Evolutionary conservation across 2,888 invertebrate species (phyloP), one percentile per base, ranked within the genome.

Genomic region (Cremastinae sp.): DNA sequence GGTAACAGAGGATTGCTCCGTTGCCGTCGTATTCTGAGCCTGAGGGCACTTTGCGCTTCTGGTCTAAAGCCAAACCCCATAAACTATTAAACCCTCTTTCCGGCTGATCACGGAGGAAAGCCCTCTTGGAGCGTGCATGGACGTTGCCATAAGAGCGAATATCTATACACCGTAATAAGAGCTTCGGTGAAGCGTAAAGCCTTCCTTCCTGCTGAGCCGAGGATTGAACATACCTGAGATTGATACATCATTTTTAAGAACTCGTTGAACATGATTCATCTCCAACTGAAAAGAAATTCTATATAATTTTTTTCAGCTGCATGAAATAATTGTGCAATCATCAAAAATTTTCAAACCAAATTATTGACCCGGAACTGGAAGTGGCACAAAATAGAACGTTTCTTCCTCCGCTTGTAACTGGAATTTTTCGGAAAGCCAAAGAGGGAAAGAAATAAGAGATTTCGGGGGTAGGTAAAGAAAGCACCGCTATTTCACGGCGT

Each of bases 401-500:
- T 22, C 62, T 74, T 69, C 59, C 74, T 70, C 66, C 43, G 56
- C 53, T 49, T 51, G 51, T 55, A 51, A 28, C 41, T 47, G 14
- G 53, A 56, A 66, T 62, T 64, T 70, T 70, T 74, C 58, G 66
- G 64, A 14, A 56, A 37, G 55, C 35, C 37, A 58, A 58, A 43
- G 61, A 47, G 39, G 62, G 49, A 58, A 66, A 62, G 58, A 69
- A 35, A 56, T 37, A 59, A 53, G 14, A 9, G 69, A 45, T 59
- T 45, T 16, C 37, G 9, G 47, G 65, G 14, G 56, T 61, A 61
- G 69, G 72, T 70, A 65, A 56, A 68, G 43, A 62, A 74, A 56
- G 49, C 62, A 78, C 72, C 61, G 78, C 78, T 80, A 78, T 80
- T 82, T 81, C 78, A 79, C 77, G 74, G 81, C 78, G 69, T 75